A percentile compares a stretch with the other conserved stretches of the same genome.
Evolutionary conservation across 2,797 vertebrate genomes (phyloP).

Genomic region (Dermochelys coriacea): DNA sequence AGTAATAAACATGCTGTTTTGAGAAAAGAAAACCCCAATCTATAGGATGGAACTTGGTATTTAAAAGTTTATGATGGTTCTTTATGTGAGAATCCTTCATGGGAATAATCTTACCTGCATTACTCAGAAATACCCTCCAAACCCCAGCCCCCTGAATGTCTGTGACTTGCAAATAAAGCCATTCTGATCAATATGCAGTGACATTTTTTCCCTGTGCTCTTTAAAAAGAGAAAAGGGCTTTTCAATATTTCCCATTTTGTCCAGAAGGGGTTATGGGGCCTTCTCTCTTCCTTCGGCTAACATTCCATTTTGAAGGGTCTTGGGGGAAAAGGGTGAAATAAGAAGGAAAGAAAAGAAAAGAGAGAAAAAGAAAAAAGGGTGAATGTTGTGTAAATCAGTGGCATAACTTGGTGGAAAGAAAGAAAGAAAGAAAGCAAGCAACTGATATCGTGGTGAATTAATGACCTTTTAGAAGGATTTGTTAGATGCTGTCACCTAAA

Average conservation of each 20-base stretch:
- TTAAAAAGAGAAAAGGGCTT: background rate
- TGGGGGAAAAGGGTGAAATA: background rate
- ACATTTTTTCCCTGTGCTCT: background rate
- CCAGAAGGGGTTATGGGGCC: background rate
- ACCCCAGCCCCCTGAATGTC: background rate
- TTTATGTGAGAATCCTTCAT: slow-evolving; percentile 5
- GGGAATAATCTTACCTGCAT: slow-evolving; percentile 20
- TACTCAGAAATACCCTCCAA: background rate
- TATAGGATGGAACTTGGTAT: background rate
- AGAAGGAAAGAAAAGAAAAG: background rate
- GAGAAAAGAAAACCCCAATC: slow-evolving; percentile 13
- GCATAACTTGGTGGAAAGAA: background rate
- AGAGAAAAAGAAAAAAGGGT: background rate
- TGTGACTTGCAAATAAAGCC: background rate
- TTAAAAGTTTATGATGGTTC: slow-evolving; percentile 3
- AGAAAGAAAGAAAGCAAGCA: background rate
- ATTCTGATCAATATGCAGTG: background rate
- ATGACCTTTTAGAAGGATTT: background rate
- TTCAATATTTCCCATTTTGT: background rate
- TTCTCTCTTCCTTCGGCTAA: background rate
- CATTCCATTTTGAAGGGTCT: background rate
- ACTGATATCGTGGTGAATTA: background rate
- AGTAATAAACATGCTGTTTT: background rate
- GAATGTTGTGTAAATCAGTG: background rate
- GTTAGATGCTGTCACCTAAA: background rate